Evolutionary conservation across 2,113 vertebrate species (phyloP).

Genomic region (Panthera leo): DNA sequence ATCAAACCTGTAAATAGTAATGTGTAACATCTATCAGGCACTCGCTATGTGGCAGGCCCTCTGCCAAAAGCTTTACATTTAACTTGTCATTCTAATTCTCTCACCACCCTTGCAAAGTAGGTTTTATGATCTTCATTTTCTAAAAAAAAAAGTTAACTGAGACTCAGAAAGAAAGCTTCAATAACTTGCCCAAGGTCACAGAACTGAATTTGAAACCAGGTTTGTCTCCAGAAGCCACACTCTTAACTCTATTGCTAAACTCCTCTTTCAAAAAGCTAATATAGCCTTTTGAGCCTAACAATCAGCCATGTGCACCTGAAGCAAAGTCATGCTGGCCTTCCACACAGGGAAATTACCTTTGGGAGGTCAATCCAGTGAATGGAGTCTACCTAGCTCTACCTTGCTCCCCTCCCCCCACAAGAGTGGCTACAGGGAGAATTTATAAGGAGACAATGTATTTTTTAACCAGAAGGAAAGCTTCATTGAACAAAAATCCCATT

Average conservation of each 20-base stretch:
- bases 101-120: not conserved
- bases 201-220: not conserved
- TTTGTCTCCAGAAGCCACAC: not conserved
- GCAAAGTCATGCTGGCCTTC: not conserved
- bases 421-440: not conserved
- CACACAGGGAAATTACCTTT: not conserved
- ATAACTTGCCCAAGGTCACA: not conserved
- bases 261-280: not conserved
- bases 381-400: no score
- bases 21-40: not conserved
- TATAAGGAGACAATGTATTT: not conserved
- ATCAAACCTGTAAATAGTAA: not conserved
- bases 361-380: not conserved
- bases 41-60: not conserved
- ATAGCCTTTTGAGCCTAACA: not conserved
- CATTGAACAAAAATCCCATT: not conserved
- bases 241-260: not conserved
- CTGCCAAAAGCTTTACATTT: not conserved
- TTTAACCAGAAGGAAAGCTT: not conserved
- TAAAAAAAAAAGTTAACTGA: not conserved
- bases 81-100: not conserved
- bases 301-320: not conserved
- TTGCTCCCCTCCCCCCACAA: no score
- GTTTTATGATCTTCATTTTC: not conserved
- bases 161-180: not conserved